Base-by-base conservation (phyloP, 2,888 invertebrate species). In the Aquatica leii region DNA sequence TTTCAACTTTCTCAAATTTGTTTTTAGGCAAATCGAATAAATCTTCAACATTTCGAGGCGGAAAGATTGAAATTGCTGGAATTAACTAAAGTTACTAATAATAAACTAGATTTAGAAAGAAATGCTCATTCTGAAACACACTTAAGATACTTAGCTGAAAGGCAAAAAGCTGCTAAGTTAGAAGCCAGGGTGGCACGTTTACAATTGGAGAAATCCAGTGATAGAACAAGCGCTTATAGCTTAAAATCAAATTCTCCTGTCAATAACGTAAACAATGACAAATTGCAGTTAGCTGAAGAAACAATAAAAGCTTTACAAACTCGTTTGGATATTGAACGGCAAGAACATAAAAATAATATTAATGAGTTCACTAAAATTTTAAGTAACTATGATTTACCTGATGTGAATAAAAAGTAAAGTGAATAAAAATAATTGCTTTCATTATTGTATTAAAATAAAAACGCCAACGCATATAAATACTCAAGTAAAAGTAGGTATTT, bases 241-340 rank as follows among this genome's bases (percentile, higher is more conserved):
- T 20, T 31, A 41, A 58, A 17, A 34, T 53, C 61, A 65, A 57
- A 31, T 11, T 11, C 34, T 24, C 3, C 43, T n/a, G 4, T 46
- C 18, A 20, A 49, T 3, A 48, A 9, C 6, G 31, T 46, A 41
- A 59, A 73, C 12, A 71, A 69, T 66, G 74, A 78, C 65, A 83
- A 84, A 73, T 76, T 90, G 56, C 88, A 88, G 74, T 77, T 90
- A 57, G 84, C 89, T 0, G 86, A 89, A 72, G 90, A 90, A 77
- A 88, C 87, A 71, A 82, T 88, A 41, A 86, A 88, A 75, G 86
- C 88, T 14, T 80, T 90, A 75, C 86, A 87, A 74, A 86, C 87
- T 41, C 84, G 87, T 74, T 76, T 90, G 37, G 85, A 85, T 72
- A 87, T 88, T 76, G 83, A 88, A 31, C 86, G 86, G 70, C 85